These are phyloP conservation scores for Cirrhinus molitorella DNA, from an alignment of 2,797 vertebrate genomes.

Conservation along the genomic window DNA sequence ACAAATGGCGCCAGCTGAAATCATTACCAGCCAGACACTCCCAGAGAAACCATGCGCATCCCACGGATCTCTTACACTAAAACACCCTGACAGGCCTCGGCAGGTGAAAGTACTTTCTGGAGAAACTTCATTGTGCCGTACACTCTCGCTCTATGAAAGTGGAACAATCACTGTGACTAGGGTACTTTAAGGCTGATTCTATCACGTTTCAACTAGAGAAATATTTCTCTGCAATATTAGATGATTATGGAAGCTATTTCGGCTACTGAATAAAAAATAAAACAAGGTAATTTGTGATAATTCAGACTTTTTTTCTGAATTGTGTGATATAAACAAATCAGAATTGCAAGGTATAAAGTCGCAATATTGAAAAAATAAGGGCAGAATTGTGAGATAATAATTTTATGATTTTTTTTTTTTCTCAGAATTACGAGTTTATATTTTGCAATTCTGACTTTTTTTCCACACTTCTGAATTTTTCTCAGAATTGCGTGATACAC, in stretches of 20 bases:
- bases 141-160: conserved; percentile 34
- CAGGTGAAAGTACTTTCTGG: conserved; percentile 52
- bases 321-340: neutral
- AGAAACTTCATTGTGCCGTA: conserved; percentile 2
- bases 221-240: conserved; percentile 9
- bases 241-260: neutral
- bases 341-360: neutral
- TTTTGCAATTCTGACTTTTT: too few relatives aligned
- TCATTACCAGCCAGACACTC: conserved; percentile 56
- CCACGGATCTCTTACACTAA: conserved; percentile 32
- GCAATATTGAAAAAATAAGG: neutral
- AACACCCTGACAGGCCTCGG: conserved; percentile 54
- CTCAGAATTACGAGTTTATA: too few relatives aligned
- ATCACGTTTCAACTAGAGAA: conserved; percentile 35
- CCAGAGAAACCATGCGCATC: conserved; percentile 34
- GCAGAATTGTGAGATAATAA: neutral
- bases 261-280: neutral
- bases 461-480: too few relatives aligned
- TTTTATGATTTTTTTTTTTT: too few relatives aligned
- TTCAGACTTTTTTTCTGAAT: too few relatives aligned
- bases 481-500: too few relatives aligned
- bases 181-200: conserved; percentile 53
- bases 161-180: conserved; percentile 51
- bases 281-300: neutral
- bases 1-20: conserved; percentile 53